phyloP scores from a whole-genome alignment of 2,113 vertebrate genomes.

The Hemicordylus capensis region DNA sequence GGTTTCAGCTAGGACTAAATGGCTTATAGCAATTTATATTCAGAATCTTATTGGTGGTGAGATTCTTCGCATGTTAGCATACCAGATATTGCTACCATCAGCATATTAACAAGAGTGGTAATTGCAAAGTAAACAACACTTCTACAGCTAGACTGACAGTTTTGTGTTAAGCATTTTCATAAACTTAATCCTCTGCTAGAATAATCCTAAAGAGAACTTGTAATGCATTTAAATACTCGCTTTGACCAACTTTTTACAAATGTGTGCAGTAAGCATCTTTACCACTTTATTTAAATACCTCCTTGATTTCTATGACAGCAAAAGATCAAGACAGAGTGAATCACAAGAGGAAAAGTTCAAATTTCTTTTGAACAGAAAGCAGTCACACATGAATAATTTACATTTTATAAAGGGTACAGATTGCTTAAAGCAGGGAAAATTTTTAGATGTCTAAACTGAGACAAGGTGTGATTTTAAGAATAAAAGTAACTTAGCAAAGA shows the following conservation, averaged over 20 bases:
- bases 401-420: not conserved
- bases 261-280: constrained; percentile 55
- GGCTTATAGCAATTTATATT: not conserved
- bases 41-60: not conserved
- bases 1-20: not conserved
- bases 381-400: not conserved
- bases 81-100: not conserved
- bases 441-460: not conserved
- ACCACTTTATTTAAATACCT: constrained; percentile 25
- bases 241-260: constrained; percentile 53
- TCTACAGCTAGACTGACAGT: not conserved
- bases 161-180: constrained; percentile 28
- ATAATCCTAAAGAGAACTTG: constrained; percentile 27
- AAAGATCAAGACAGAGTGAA: constrained; percentile 13
- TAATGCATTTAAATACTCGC: constrained; percentile 53
- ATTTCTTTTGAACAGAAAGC: not conserved
- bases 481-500: not conserved
- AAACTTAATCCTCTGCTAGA: constrained; percentile 36
- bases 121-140: constrained; percentile 3
- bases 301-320: constrained; percentile 31
- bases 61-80: not conserved
- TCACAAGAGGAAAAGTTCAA: not conserved
- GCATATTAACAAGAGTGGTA: not conserved
- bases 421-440: not conserved
- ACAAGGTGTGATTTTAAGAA: not conserved